Evolutionary conservation across 1,140 invertebrate genomes (phyloP), one percentile per base, ranked within the genome.

Genomic region (Lordiphosa mommai): DNA sequence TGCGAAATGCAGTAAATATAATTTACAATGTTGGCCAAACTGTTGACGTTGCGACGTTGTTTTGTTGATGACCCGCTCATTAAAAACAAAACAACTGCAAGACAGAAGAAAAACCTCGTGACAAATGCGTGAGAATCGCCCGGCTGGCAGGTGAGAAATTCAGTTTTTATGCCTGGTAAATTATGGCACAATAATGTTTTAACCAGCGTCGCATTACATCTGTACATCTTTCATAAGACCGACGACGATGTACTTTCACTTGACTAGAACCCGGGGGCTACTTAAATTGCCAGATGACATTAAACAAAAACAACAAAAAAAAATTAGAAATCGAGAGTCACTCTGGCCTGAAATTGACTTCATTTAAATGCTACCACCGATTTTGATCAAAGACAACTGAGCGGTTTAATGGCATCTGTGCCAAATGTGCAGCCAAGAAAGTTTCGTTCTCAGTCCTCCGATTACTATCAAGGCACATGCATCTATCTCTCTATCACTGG

Each of bases 361-460:
- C 55, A 71, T 82, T 73, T 70, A 53, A 20, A 20, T 20, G 16
- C 16, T 51, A 56, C 61, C 33, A 33, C 40, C 32, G 68, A 61
- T 61, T 63, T 61, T 74, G 32, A 63, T 60, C 55, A 50, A 4
- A 20, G 9, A 17, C 43, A 38, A 30, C 34, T 48, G 46, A 47
- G n/a, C n/a, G n/a, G 38, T 41, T 71, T 67, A 58, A 64, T 72
- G 46, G 27, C 44, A 34, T 49, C 30, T 79, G 74, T 80, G 60
- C 74, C 74, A 70, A 74, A 80, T 80, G 74, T 82, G 76, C 74
- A 80, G 52, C 37, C 70, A 80, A 61, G 68, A 77, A 72, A 68
- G 51, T 63, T 72, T 68, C 37, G 41, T 77, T 77, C 73, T 77
- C 52, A 33, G 4, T 40, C 12, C 12, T 30, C 41, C 29, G 40